Base-by-base conservation (phyloP, 2,113 vertebrate species). In the Actinemys pallida region DNA sequence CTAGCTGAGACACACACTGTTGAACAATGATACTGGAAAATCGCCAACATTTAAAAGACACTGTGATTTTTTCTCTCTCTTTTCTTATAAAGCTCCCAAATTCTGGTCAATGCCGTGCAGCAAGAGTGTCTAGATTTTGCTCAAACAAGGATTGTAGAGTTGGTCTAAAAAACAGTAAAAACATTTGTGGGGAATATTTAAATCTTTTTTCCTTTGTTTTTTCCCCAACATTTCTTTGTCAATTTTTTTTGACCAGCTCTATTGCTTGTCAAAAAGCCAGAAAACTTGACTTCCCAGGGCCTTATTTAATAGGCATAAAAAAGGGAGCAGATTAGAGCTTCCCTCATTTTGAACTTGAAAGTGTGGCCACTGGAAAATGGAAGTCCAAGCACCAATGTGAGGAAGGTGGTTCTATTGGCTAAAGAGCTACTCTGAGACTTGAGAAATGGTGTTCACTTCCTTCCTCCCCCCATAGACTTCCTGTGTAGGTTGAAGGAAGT, bases 21-120 rank as follows among this genome's bases (percentile, higher is more conserved):
- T 3, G 10, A n/a, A 53, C 50, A n/a, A n/a, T 81, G 50, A 81
- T 81, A n/a, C 31, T 39, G 62, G 90, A 10, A 2, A 89, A 76
- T 2, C 56, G 0, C 0, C 57, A 82, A 13, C 52, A 19, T 57
- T 27, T 45, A 65, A 31, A 79, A 78, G 1, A 1, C 16, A 52
- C 1, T 1, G 19, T 1, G 52, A 45, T 81, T 92, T 39, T 84
- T 72, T 4, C 69, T 20, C 20, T 54, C 1, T 24, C 0, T 57
- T 57, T 56, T 16, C 19, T 6, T 84, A 8, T 57, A n/a, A 81
- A 5, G 13, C 3, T 42, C 39, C 1, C 69, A 13, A 52, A 35
- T 47, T 5, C 82, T 84, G 11, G 76, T 89, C 22, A 87, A 25
- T n/a, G 81, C 5, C 83, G 6, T 88, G 53, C 9, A 87, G 8